Evolutionary conservation across 2,888 invertebrate species (phyloP).

Genomic region (Chrysolina oricalcia): DNA sequence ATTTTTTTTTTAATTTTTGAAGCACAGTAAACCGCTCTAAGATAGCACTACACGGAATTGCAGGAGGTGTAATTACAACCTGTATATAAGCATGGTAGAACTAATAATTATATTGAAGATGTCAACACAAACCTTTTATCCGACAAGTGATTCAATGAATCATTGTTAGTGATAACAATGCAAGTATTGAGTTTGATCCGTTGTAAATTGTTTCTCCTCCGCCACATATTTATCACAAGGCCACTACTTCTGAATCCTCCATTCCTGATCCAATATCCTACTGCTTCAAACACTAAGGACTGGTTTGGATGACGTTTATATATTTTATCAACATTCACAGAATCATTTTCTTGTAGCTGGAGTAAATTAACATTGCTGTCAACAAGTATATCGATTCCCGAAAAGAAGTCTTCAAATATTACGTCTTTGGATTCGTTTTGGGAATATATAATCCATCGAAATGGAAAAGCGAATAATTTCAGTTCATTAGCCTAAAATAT

Average conservation of each 20-base stretch:
- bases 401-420: conserved; percentile 48
- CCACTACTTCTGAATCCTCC: conserved; percentile 43
- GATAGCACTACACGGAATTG: too few relatives aligned
- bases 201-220: conserved; percentile 72
- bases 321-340: conserved; percentile 55
- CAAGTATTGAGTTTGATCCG: conserved; percentile 73
- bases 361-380: conserved; percentile 74
- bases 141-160: conserved; percentile 75
- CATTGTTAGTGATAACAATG: conserved; percentile 77
- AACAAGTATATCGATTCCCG: conserved; percentile 65
- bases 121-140: conserved; percentile 73
- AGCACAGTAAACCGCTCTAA: too few relatives aligned
- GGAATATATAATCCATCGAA: conserved; percentile 72
- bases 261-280: conserved; percentile 59
- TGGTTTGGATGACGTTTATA: conserved; percentile 56
- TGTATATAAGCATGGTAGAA: too few relatives aligned
- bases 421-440: conserved; percentile 31
- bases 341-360: conserved; percentile 65
- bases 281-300: conserved; percentile 58
- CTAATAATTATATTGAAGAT: too few relatives aligned
- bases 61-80: too few relatives aligned
- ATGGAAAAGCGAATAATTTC: conserved; percentile 73
- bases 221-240: conserved; percentile 58
- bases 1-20: too few relatives aligned
- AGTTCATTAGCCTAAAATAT: conserved; percentile 69